These are phyloP conservation scores for Betta splendens DNA, from an alignment of 2,797 vertebrate species.

Conservation along the genomic window DNA sequence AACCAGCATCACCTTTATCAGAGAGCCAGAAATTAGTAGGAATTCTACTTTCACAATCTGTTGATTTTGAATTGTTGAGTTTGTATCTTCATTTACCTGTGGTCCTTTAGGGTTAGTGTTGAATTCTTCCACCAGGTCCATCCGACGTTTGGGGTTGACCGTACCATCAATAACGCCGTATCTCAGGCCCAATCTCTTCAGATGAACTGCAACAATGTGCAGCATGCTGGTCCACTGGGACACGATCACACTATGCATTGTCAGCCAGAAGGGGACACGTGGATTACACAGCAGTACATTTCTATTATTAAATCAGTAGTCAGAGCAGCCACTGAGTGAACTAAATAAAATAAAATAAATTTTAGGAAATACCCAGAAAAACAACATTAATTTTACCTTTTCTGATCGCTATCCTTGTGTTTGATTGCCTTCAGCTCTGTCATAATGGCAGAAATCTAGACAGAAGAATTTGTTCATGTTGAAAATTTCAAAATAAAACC, in stretches of 20 bases:
- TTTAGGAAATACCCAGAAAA: no score
- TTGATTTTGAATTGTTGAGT: no score
- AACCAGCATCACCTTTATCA: conserved; percentile 89
- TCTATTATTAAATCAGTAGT: background rate
- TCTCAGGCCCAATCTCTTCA: conserved; percentile 78
- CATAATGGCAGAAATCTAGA: conserved; percentile 87
- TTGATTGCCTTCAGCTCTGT: conserved; percentile 84
- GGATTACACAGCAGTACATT: background rate
- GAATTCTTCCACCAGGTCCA: conserved; percentile 95
- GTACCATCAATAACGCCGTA: conserved; percentile 88
- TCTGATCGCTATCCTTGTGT: conserved; percentile 77
- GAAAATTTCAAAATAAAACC: no score
- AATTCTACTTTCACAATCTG: no score
- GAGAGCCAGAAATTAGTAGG: conserved; percentile 8
- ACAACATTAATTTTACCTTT: conserved; percentile 82
- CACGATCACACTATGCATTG: conserved; percentile 86
- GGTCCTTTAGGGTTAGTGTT: conserved; percentile 87
- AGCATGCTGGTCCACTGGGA: conserved; percentile 99
- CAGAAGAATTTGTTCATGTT: background rate
- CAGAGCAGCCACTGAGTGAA: background rate
- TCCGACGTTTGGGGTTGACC: conserved; percentile 90
- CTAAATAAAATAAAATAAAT: no score
- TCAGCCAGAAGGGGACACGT: conserved; percentile 6
- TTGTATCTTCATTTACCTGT: conserved; percentile 88
- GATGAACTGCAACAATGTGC: conserved; percentile 86